Evolutionary conservation across 2,888 invertebrate species (phyloP).

Genomic region (Caenorhabditis sp.): DNA sequence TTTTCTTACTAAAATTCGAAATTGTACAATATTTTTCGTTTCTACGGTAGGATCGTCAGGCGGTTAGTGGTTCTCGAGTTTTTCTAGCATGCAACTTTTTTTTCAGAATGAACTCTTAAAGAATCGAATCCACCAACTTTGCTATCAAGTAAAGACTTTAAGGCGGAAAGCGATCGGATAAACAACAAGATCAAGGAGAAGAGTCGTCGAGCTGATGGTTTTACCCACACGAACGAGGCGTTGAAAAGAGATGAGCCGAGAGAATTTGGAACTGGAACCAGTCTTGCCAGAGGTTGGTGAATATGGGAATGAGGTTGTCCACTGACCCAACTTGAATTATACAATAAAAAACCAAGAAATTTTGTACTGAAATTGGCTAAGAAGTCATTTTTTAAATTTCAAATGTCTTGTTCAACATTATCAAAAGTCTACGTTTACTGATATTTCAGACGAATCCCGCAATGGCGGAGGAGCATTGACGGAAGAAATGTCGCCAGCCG

Average conservation of each 20-base stretch:
- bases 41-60: slow-evolving; percentile 18
- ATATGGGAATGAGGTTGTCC: too few relatives aligned
- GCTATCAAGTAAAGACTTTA: slow-evolving; percentile 31
- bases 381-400: neutral
- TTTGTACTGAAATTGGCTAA: too few relatives aligned
- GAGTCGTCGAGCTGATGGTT: slow-evolving; percentile 31
- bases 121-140: slow-evolving; percentile 29
- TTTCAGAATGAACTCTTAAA: slow-evolving; percentile 28
- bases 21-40: too few relatives aligned
- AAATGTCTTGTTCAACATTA: too few relatives aligned
- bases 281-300: slow-evolving; percentile 31
- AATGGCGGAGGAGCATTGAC: slow-evolving; percentile 14
- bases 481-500: slow-evolving; percentile 40
- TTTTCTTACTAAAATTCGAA: too few relatives aligned
- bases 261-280: slow-evolving; percentile 34
- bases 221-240: slow-evolving; percentile 32
- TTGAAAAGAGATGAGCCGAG: slow-evolving; percentile 32
- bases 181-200: slow-evolving; percentile 29
- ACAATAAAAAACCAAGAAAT: too few relatives aligned
- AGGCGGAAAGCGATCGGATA: slow-evolving; percentile 31
- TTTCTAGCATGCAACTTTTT: neutral
- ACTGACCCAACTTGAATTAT: too few relatives aligned
- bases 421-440: too few relatives aligned
- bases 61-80: slow-evolving; percentile 2
- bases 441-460: slow-evolving; percentile 32